phyloP scores from a whole-genome alignment of 2,888 invertebrate genomes.

The Microctonus brassicae region DNA sequence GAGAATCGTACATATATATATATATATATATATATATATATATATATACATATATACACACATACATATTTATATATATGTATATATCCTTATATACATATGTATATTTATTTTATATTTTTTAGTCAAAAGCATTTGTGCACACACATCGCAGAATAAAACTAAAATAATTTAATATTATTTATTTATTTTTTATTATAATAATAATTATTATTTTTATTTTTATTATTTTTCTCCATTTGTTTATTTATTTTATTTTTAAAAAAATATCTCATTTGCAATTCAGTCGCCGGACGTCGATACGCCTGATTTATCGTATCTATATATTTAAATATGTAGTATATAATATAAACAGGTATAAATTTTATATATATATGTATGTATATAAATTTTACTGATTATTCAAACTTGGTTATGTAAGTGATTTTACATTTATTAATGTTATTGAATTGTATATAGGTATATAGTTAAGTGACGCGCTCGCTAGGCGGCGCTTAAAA shows the following conservation, averaged over 20 bases:
- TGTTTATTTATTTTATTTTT: background rate
- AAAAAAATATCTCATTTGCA: conserved; percentile 69
- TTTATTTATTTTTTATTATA: conserved; percentile 8
- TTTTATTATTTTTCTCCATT: conserved; percentile 57
- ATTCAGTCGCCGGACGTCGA: conserved; percentile 68
- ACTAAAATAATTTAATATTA: background rate
- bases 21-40: background rate
- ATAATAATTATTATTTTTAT: conserved; percentile 7
- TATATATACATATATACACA: background rate
- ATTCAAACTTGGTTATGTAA: too few species aligned
- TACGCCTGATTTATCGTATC: conserved; percentile 68
- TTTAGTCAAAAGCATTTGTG: too few species aligned
- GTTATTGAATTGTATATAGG: background rate
- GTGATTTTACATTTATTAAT: background rate
- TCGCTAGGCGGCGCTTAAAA: background rate
- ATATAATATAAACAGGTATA: background rate
- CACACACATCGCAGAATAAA: too few species aligned
- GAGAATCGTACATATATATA: conserved; percentile 20
- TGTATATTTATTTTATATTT: conserved; percentile 17
- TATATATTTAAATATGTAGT: conserved; percentile 44
- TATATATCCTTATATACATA: conserved; percentile 7
- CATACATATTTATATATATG: background rate
- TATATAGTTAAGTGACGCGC: background rate
- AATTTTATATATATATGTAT: background rate
- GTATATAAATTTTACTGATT: too few species aligned